A percentile compares a stretch with the other conserved stretches of the same genome.
phyloP scores from a whole-genome alignment of 2,797 vertebrate genomes.

The Monodelphis domestica region DNA sequence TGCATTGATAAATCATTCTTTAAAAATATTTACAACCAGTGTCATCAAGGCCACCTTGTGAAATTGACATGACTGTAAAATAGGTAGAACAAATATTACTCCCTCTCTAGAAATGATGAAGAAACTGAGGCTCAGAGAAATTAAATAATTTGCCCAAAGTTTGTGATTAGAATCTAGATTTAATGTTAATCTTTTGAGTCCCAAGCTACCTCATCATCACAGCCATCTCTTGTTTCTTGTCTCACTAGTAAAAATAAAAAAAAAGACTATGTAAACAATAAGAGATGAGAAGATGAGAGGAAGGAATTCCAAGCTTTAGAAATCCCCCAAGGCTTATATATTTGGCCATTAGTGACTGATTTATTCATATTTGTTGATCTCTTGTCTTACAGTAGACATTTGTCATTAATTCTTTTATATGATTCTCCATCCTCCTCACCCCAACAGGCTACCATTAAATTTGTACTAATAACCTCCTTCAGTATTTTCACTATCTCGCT shows the following conservation, averaged over 20 bases:
- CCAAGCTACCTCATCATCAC: background rate
- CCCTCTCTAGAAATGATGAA: background rate
- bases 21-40: background rate
- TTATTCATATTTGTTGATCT: slow-evolving; percentile 77
- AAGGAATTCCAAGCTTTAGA: background rate
- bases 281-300: background rate
- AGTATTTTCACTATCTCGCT: slow-evolving; percentile 68
- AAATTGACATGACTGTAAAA: background rate
- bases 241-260: background rate
- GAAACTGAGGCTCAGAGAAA: background rate
- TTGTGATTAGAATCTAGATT: background rate
- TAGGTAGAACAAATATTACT: background rate
- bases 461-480: slow-evolving; percentile 69
- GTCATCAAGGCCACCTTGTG: background rate
- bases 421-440: slow-evolving; percentile 73
- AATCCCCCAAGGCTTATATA: slow-evolving; percentile 71
- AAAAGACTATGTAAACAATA: background rate
- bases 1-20: background rate
- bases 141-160: background rate
- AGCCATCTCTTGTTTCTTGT: background rate
- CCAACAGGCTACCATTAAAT: slow-evolving; percentile 69
- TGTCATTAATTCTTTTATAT: slow-evolving; percentile 79
- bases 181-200: background rate
- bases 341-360: slow-evolving; percentile 78
- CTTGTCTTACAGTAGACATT: slow-evolving; percentile 69